These are phyloP conservation scores for Platycercus adscitus DNA, from an alignment of 2,113 vertebrate species.

Conservation along the genomic window DNA sequence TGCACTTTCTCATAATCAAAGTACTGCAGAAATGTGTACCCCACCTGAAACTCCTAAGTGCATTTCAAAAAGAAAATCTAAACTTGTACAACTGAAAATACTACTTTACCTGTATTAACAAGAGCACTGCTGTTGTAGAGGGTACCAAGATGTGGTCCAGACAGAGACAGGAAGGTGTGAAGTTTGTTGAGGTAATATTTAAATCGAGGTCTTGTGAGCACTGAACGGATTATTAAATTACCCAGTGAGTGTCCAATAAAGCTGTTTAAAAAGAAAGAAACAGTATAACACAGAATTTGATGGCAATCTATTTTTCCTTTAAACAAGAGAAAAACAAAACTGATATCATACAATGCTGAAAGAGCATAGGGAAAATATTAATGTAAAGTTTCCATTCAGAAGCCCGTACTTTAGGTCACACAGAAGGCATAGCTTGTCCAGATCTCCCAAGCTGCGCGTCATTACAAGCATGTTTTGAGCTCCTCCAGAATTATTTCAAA, in stretches of 20 bases:
- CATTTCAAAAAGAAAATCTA: neutral
- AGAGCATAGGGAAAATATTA: neutral
- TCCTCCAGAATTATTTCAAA: neutral
- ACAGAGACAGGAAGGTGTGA: conserved; percentile 96
- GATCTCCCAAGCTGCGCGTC: neutral
- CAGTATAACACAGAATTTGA: neutral
- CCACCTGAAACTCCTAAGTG: neutral
- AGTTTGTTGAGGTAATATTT: conserved; percentile 95
- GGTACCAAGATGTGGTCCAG: conserved; percentile 96
- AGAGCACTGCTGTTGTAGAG: conserved; percentile 98
- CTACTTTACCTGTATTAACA: conserved; percentile 91
- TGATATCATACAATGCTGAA: neutral
- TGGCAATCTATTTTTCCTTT: neutral
- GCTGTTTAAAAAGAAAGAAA: conserved; percentile 75
- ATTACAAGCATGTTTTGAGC: neutral
- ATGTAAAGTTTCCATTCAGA: neutral
- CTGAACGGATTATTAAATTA: conserved; percentile 97
- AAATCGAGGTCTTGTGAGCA: conserved; percentile 93
- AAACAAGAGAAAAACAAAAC: neutral
- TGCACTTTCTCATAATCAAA: neutral
- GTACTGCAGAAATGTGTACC: neutral
- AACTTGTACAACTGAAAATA: neutral
- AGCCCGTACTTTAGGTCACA: neutral
- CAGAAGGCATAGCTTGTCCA: neutral
- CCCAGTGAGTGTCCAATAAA: conserved; percentile 98